Evolutionary conservation across 2,113 vertebrate genomes (phyloP).

Genomic region (Lagopus leucura): DNA sequence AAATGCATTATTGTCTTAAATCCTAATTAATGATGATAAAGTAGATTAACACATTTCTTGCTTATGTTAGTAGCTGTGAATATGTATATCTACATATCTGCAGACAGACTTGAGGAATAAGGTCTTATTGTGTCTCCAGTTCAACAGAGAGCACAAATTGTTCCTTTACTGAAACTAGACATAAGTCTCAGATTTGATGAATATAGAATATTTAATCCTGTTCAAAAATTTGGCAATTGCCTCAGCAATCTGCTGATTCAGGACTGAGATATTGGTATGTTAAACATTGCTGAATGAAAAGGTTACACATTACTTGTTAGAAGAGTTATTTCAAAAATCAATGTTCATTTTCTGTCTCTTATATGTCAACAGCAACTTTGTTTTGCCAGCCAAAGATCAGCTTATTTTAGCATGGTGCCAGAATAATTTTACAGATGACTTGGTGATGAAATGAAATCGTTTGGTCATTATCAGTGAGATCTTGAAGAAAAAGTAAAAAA

Average conservation of each 20-base stretch:
- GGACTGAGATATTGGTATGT: background rate
- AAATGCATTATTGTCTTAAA: background rate
- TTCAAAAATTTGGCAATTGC: background rate
- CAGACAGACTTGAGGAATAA: background rate
- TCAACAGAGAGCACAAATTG: background rate
- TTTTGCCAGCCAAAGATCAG: background rate
- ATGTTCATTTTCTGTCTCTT: background rate
- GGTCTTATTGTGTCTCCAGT: background rate
- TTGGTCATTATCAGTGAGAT: background rate
- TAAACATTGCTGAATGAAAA: background rate
- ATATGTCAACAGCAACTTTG: background rate
- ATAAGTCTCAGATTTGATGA: background rate
- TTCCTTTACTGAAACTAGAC: background rate
- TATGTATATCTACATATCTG: background rate
- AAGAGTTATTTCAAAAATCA: conserved; percentile 11
- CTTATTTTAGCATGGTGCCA: background rate
- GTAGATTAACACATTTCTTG: background rate
- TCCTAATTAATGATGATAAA: background rate
- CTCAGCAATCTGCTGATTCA: background rate
- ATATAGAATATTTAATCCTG: background rate
- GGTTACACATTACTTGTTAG: background rate
- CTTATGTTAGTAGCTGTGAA: background rate
- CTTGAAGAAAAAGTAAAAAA: background rate
- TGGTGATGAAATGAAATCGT: background rate
- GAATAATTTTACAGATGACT: background rate